These are phyloP conservation scores for Drosophila tropicalis DNA, from an alignment of 1,140 invertebrate genomes.

Conservation along the genomic window DNA sequence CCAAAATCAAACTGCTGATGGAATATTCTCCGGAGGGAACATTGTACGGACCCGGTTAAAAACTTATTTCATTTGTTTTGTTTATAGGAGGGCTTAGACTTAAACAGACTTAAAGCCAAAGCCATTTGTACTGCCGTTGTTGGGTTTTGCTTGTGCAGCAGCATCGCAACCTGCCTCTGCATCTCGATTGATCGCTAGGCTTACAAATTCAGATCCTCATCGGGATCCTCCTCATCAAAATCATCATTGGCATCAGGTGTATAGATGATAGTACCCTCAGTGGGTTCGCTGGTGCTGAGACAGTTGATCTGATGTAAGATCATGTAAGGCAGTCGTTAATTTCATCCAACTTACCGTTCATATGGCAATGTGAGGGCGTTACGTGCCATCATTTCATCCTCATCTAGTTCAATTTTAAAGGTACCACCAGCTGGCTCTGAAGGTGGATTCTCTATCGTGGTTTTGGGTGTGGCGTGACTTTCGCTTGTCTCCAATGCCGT, in stretches of 20 bases:
- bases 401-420: constrained; percentile 80
- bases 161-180: constrained; percentile 3
- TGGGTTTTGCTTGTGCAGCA: constrained; percentile 31
- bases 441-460: constrained; percentile 12
- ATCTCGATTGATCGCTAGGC: neutral
- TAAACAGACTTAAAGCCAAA: constrained; percentile 75
- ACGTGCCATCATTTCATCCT: constrained; percentile 77
- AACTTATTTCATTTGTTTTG: constrained; percentile 32
- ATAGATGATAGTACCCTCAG: constrained; percentile 84
- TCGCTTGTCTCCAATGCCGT: constrained; percentile 27
- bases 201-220: constrained; percentile 79
- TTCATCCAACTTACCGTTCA: constrained; percentile 59
- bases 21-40: neutral
- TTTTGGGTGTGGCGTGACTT: constrained; percentile 7
- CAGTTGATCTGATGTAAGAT: no score
- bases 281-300: constrained; percentile 60
- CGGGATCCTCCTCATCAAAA: constrained; percentile 86
- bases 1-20: neutral
- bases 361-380: constrained; percentile 82
- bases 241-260: constrained; percentile 84
- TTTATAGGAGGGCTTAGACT: constrained; percentile 47
- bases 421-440: constrained; percentile 53
- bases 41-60: neutral
- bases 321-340: no score
- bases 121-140: constrained; percentile 75